These are phyloP conservation scores for Zhengitettix transpicula DNA, from an alignment of 2,888 invertebrate species.

Conservation along the genomic window DNA sequence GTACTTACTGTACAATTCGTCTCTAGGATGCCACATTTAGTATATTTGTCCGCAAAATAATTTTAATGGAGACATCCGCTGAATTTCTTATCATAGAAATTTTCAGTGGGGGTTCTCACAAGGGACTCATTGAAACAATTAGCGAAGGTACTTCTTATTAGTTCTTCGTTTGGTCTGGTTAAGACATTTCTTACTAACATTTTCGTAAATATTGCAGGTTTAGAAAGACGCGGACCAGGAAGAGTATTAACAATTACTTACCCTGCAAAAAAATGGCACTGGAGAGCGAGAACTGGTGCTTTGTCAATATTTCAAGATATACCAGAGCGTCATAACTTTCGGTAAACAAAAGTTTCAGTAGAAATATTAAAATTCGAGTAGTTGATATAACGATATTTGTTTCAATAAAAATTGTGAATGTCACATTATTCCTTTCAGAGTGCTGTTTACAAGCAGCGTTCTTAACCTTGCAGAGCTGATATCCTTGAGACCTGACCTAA, in stretches of 20 bases:
- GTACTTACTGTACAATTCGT: too few relatives aligned
- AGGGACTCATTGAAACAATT: conserved; percentile 40
- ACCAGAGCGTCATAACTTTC: conserved; percentile 29
- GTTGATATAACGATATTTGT: background rate
- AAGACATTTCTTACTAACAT: conserved; percentile 12
- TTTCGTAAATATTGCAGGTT: conserved; percentile 6
- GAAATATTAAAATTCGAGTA: conserved; percentile 1
- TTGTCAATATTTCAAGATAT: conserved; percentile 42
- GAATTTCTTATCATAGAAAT: conserved; percentile 41
- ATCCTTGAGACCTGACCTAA: conserved; percentile 46
- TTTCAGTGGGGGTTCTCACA: conserved; percentile 57
- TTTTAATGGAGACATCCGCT: too few relatives aligned
- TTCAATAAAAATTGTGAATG: too few relatives aligned
- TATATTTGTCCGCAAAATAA: too few relatives aligned
- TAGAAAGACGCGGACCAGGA: conserved; percentile 1
- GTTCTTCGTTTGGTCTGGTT: background rate
- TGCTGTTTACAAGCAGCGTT: conserved; percentile 50
- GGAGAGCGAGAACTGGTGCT: conserved; percentile 52
- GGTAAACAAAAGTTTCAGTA: conserved; percentile 16
- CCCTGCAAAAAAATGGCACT: conserved; percentile 61
- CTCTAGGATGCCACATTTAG: too few relatives aligned
- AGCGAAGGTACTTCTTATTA: conserved; percentile 17
- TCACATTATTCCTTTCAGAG: conserved; percentile 23
- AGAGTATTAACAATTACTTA: conserved; percentile 30
- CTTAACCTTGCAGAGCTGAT: conserved; percentile 51